These are phyloP conservation scores for Amblyopsis hoosieri DNA, from an alignment of 2,797 vertebrate genomes.

Conservation along the genomic window DNA sequence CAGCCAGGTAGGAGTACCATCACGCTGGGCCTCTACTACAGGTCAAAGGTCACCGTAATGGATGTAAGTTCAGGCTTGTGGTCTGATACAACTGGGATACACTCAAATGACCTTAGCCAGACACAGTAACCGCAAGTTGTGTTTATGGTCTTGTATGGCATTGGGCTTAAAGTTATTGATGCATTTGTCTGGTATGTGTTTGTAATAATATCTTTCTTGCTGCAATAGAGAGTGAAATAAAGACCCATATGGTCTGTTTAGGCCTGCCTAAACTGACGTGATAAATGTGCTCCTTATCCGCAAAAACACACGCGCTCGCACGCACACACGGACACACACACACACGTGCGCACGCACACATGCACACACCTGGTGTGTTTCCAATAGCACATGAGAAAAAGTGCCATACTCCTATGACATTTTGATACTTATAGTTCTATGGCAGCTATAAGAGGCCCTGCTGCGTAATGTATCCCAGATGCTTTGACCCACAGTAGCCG, in stretches of 20 bases:
- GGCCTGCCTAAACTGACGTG: constrained; percentile 47
- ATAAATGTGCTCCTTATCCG: constrained; percentile 48
- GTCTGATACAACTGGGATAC: not conserved
- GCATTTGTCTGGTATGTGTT: constrained; percentile 12
- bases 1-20: constrained; percentile 69
- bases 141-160: no score
- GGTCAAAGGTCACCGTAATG: not conserved
- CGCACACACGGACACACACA: not conserved
- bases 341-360: constrained; percentile 4
- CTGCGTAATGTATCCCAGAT: constrained; percentile 54
- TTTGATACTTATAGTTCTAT: constrained; percentile 23
- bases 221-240: constrained; percentile 36
- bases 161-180: constrained; percentile 14
- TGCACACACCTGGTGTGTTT: not conserved
- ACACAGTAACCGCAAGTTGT: not conserved
- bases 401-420: constrained; percentile 5
- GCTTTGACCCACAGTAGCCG: constrained; percentile 55
- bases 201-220: constrained; percentile 8
- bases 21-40: not conserved
- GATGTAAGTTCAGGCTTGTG: not conserved
- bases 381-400: constrained; percentile 13
- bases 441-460: constrained; percentile 32
- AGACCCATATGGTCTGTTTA: not conserved
- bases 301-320: constrained; percentile 10
- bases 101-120: not conserved